Evolutionary conservation across 2,797 vertebrate genomes (phyloP), one percentile per base, ranked within the genome.

Genomic region (Falco rusticolus): DNA sequence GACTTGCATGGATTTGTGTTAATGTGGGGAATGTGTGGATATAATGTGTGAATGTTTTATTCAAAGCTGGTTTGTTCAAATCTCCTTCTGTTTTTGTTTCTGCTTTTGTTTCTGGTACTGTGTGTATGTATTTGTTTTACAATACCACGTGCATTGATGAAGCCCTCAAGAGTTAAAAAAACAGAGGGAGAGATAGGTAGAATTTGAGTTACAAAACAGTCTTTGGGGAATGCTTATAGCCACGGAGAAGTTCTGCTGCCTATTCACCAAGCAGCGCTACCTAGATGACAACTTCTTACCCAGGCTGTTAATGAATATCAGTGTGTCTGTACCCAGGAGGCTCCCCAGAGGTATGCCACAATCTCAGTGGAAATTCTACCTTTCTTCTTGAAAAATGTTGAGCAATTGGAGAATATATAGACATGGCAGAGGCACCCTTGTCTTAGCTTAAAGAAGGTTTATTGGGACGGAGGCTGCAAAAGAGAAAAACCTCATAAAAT

Each of bases 1-100:
- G 56, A 54, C 72, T 60, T 64, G 47, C 37, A 51, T 66, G 66
- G 47, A 56, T 74, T 95, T 95, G 57, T 82, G 79, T 84, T 69
- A 26, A 86, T 60, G 31, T 37, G 28, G 1, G 31, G 17, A 50
- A 21, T 34, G n/a, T 47, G 15, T 76, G 65, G 37, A 11, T 96
- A 57, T 29, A 50, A 54, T 37, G 20, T 71, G 19, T 72, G 60
- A 72, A 47, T 84, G n/a, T 71, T 54, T 41, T 41, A 41, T 41
- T 41, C 39, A 41, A 41, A 41, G 6, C 50, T 85, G 61, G 25
- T 85, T 95, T 84, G 69, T 85, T 82, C 25, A 24, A 21, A 20
- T 81, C 48, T 93, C 25, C 31, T 72, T 77, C 33, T 69, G 57
- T 19, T 45, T 45, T 45, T 45, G 17, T 45, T 45, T 45, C 43